phyloP scores from a whole-genome alignment of 2,113 vertebrate species.

The Nanger granti region DNA sequence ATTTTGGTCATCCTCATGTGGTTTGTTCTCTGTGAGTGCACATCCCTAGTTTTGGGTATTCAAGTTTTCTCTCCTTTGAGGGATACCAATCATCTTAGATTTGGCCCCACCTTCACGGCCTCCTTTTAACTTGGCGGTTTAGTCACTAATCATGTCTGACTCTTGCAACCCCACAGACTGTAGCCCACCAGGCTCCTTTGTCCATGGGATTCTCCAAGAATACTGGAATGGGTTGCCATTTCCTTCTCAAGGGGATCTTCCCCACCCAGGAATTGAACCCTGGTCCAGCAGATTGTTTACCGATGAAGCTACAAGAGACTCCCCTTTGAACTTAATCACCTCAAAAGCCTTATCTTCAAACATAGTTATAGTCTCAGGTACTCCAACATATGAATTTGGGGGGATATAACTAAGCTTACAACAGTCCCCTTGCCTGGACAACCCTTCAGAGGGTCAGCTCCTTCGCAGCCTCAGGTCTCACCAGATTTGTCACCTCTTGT shows the following conservation, averaged over 20 bases:
- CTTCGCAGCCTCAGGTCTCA: background rate
- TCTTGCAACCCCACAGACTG: background rate
- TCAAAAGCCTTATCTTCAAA: background rate
- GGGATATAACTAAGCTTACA: background rate
- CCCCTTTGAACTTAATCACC: background rate
- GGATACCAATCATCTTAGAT: background rate
- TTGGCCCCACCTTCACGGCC: background rate
- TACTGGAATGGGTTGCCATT: background rate
- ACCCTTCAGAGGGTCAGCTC: background rate
- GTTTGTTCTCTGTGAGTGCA: background rate
- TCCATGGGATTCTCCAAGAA: background rate
- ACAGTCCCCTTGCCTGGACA: background rate
- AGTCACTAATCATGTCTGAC: background rate
- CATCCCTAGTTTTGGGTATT: background rate
- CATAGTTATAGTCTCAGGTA: background rate
- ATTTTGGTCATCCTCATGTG: background rate
- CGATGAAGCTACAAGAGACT: background rate
- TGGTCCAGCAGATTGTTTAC: background rate
- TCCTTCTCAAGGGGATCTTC: background rate
- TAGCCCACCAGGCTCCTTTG: background rate
- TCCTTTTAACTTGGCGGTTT: background rate
- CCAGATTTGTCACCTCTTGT: background rate
- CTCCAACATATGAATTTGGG: background rate
- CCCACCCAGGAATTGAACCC: background rate
- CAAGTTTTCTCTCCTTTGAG: background rate